Evolutionary conservation across 1,140 invertebrate genomes (phyloP), one percentile per base, ranked within the genome.

Genomic region (Heliothis subflexa): DNA sequence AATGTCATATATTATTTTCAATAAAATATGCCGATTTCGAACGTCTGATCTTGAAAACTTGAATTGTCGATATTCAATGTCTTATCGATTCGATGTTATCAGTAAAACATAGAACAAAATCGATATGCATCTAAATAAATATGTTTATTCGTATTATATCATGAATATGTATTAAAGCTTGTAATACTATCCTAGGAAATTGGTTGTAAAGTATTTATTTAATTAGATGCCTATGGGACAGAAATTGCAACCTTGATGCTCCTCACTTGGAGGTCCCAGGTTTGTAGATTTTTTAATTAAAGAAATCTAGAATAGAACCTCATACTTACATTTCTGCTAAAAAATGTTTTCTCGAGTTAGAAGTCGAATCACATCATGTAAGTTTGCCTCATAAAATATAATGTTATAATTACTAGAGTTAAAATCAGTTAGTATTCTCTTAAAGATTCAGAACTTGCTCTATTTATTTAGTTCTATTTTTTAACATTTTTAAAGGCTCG

Each of bases 171-270:
- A 40, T 45, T 33, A 14, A 33, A 16, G 11, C 1, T 62, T 45
- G 59, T 62, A 62, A 62, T 45, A 10, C 28, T 40, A 62, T 62
- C 59, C 59, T 45, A 40, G 59, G 59, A 62, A 62, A 14, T 62
- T 55, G 10, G 16, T 0, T 62, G n/a, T 62, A 10, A n/a, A 62
- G n/a, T 33, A 10, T 62, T 62, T 62, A 16, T 40, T 16, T 62
- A n/a, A 62, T 62, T 16, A 40, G 10, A 2, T 16, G n/a, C 16
- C 1, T 55, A 18, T 14, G 12, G 50, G 12, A 59, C 54, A 0
- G 0, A 18, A 7, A 18, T 55, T 55, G 16, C 11, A 21, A 55
- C 5, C 12, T 55, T 55, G 54, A 55, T 55, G 1, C 0, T 10
- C 7, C 5, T 40, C 5, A 9, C 5, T 40, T 7, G 33, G 33